Evolutionary conservation across 1,140 invertebrate species (phyloP).

Genomic region (Antheraea mylitta): DNA sequence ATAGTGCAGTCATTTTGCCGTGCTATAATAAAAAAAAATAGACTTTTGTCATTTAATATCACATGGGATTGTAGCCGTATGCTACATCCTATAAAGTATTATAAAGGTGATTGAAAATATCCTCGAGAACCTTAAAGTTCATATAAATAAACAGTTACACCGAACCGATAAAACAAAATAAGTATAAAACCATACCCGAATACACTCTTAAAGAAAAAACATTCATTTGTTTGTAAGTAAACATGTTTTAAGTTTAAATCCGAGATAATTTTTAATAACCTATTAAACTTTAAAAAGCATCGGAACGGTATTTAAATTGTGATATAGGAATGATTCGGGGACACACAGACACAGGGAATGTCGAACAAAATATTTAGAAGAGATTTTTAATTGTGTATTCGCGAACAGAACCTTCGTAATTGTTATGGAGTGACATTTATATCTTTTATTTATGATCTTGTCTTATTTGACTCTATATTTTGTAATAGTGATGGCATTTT

Average conservation of each 20-base stretch:
- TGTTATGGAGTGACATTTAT: too few species aligned
- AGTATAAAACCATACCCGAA: background rate
- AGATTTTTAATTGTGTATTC: too few species aligned
- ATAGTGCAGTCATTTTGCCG: too few species aligned
- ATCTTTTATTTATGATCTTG: too few species aligned
- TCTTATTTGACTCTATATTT: too few species aligned
- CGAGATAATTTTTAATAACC: slow-evolving; percentile 11
- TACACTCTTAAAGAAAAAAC: background rate
- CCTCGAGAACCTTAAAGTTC: background rate
- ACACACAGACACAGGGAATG: background rate
- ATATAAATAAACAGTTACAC: background rate
- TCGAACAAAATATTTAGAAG: background rate
- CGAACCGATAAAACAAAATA: background rate
- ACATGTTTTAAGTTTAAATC: background rate
- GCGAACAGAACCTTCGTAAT: too few species aligned
- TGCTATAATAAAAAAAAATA: background rate
- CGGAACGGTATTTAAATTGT: background rate
- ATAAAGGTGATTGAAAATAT: background rate
- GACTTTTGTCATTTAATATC: too few species aligned
- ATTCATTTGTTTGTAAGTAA: slow-evolving; percentile 8
- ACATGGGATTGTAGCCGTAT: too few species aligned
- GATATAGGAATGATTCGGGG: background rate
- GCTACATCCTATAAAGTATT: too few species aligned
- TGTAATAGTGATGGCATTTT: too few species aligned
- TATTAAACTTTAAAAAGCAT: slow-evolving; percentile 14